Evolutionary conservation across 2,888 invertebrate genomes (phyloP).

Genomic region (Allacma fusca): DNA sequence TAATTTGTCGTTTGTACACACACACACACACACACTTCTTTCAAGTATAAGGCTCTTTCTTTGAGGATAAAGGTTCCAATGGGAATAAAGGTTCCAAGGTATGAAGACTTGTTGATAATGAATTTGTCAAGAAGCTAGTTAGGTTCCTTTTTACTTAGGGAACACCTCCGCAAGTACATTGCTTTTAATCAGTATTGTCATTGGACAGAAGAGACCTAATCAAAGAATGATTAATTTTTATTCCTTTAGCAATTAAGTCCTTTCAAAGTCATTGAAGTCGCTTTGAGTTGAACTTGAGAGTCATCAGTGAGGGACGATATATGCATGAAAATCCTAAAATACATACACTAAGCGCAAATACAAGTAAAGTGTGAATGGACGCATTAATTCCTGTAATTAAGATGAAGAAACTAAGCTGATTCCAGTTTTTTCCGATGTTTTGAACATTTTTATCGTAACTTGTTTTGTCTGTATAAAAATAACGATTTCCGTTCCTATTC

Average conservation of each 20-base stretch:
- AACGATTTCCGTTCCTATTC: constrained; percentile 1
- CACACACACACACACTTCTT: too few relatives aligned
- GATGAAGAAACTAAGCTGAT: background rate
- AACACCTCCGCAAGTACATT: background rate
- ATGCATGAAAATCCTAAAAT: background rate
- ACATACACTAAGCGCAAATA: background rate
- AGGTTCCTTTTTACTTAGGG: background rate
- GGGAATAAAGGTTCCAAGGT: background rate
- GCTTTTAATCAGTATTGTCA: background rate
- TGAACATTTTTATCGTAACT: background rate
- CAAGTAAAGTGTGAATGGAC: constrained; percentile 13
- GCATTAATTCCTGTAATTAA: constrained; percentile 12
- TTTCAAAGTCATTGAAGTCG: constrained; percentile 10
- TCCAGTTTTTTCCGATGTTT: background rate
- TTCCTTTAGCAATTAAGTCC: constrained; percentile 10
- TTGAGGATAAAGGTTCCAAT: too few relatives aligned
- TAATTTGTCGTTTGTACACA: too few relatives aligned
- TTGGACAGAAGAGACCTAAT: constrained; percentile 3
- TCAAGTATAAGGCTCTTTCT: too few relatives aligned
- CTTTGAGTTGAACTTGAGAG: background rate
- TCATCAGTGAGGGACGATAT: background rate
- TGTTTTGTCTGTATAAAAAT: background rate
- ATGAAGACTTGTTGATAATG: background rate
- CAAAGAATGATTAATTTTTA: constrained; percentile 30
- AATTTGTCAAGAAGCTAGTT: constrained; percentile 7